Evolutionary conservation across 1,140 invertebrate genomes (phyloP).

Genomic region (Tenebrio molitor): DNA sequence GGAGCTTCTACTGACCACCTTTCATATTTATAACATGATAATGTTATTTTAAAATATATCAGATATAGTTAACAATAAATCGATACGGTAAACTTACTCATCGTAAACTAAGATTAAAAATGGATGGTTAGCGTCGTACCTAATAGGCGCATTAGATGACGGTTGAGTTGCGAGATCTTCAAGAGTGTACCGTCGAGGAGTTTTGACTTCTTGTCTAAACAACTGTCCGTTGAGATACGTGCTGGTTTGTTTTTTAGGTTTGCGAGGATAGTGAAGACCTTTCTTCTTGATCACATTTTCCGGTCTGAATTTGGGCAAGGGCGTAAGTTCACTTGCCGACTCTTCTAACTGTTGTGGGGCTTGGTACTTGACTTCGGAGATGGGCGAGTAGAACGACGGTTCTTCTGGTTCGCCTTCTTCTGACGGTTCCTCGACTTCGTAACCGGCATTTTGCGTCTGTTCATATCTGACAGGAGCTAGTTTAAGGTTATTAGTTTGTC

Average conservation of each 20-base stretch:
- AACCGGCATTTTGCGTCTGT: not conserved
- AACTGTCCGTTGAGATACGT: conserved; percentile 13
- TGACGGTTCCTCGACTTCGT: conserved; percentile 23
- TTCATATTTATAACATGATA: too few species aligned
- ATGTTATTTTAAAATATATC: not conserved
- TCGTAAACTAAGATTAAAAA: conserved; percentile 27
- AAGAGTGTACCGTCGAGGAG: not conserved
- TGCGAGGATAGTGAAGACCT: conserved; percentile 11
- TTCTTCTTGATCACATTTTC: conserved; percentile 17
- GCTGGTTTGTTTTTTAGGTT: not conserved
- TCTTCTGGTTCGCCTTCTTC: conserved; percentile 1
- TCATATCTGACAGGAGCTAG: conserved; percentile 27
- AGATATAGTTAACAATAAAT: not conserved
- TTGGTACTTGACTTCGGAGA: not conserved
- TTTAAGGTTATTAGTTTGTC: conserved; percentile 13
- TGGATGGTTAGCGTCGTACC: not conserved
- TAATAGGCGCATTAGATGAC: not conserved
- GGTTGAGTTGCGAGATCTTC: conserved; percentile 6
- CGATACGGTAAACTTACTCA: conserved; percentile 15
- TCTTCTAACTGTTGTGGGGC: conserved; percentile 6
- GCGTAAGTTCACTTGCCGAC: not conserved
- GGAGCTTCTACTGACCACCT: too few species aligned
- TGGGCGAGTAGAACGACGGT: not conserved
- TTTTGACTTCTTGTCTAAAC: conserved; percentile 16
- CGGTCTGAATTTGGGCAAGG: not conserved